Conservation (phyloP, 1,140 invertebrate genomes). For the Megalopta genalis region DNA sequence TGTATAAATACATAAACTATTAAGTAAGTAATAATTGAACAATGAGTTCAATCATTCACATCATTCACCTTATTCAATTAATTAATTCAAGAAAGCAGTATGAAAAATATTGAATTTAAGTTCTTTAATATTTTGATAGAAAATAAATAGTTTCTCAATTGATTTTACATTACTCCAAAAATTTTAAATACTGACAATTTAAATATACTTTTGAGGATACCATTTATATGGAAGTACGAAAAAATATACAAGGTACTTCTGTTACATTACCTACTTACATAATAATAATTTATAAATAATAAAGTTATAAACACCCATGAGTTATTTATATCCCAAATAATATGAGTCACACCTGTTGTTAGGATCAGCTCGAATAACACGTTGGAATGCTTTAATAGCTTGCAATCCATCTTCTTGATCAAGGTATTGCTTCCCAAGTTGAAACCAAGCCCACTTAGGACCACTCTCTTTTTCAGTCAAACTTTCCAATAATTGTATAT, state of each 20-base stretch:
- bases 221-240: too few species aligned
- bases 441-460: slow-evolving; percentile 89
- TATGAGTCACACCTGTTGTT: slow-evolving; percentile 82
- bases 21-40: background rate
- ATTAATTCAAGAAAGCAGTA: background rate
- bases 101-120: background rate
- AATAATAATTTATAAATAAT: too few species aligned
- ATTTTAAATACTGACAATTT: background rate
- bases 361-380: slow-evolving; percentile 87
- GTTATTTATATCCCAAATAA: background rate
- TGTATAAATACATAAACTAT: slow-evolving; percentile 65
- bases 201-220: background rate
- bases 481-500: slow-evolving; percentile 84
- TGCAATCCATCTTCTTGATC: slow-evolving; percentile 85
- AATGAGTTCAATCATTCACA: too few species aligned
- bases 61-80: background rate
- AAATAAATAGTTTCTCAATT: background rate
- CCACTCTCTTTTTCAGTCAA: slow-evolving; percentile 80
- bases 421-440: slow-evolving; percentile 89
- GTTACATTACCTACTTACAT: too few species aligned
- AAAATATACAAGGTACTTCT: too few species aligned
- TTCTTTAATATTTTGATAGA: background rate
- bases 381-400: slow-evolving; percentile 88
- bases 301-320: too few species aligned
- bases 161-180: background rate